Evolutionary conservation across 64 coral and sea anemone genomes (phyloP).

Genomic region (Trachythela sp.): DNA sequence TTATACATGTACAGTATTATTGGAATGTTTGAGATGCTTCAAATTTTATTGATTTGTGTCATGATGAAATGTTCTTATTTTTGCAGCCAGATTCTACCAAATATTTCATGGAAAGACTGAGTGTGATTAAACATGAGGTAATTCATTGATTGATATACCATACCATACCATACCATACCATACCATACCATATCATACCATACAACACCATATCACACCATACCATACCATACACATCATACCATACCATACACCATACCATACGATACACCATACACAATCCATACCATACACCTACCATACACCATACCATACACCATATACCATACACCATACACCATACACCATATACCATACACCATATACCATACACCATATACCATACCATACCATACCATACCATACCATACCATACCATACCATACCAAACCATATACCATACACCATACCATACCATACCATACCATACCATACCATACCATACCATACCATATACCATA

Average conservation of each 20-base stretch:
- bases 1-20: too few species aligned
- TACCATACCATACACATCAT: background rate
- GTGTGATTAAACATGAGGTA: background rate
- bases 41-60: too few species aligned
- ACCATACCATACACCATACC: background rate
- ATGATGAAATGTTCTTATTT: too few species aligned
- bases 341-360: too few species aligned
- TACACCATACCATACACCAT: background rate
- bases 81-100: background rate
- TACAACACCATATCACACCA: background rate
- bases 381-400: background rate
- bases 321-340: background rate
- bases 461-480: background rate
- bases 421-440: too few species aligned
- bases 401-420: background rate
- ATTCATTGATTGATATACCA: background rate
- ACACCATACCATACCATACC: background rate
- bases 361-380: background rate
- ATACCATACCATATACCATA: background rate
- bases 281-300: background rate
- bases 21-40: too few species aligned
- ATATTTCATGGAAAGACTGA: conserved; percentile 3
- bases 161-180: background rate
- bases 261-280: too few species aligned
- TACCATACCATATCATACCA: background rate